Conservation (phyloP, 2,797 vertebrate genomes). For the Tokudaia tokunoshimensis region DNA sequence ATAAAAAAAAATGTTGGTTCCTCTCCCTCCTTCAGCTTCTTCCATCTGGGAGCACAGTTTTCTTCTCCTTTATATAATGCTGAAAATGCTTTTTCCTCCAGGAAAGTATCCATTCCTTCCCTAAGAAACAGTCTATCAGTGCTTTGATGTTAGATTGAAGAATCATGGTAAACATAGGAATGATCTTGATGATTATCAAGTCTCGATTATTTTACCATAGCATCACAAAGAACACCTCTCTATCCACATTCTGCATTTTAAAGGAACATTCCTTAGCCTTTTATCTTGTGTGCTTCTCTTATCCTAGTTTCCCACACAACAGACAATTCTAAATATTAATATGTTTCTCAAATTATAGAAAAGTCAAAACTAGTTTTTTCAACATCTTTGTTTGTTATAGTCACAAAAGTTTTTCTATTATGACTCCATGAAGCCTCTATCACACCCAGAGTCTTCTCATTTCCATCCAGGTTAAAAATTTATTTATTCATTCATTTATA, state of each 20-base stretch:
- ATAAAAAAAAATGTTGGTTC: background rate
- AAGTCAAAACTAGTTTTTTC: background rate
- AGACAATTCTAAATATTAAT: constrained; percentile 11
- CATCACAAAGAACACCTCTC: background rate
- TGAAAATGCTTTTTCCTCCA: background rate
- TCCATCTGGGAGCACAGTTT: background rate
- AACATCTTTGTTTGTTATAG: background rate
- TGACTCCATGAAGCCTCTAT: background rate
- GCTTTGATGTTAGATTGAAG: background rate
- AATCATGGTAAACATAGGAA: background rate
- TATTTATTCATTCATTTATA: background rate
- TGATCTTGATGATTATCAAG: background rate
- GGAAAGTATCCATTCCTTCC: background rate
- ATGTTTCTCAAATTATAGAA: background rate
- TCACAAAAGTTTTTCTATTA: background rate
- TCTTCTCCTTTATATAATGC: background rate
- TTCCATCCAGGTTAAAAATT: background rate
- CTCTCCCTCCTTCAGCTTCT: background rate
- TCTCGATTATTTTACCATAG: background rate
- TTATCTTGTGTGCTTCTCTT: background rate
- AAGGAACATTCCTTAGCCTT: background rate
- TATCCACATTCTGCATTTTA: background rate
- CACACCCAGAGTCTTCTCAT: background rate
- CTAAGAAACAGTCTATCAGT: background rate
- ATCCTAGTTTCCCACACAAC: background rate